phyloP scores from a whole-genome alignment of 2,797 vertebrate species.

The Oreochromis mossambicus region DNA sequence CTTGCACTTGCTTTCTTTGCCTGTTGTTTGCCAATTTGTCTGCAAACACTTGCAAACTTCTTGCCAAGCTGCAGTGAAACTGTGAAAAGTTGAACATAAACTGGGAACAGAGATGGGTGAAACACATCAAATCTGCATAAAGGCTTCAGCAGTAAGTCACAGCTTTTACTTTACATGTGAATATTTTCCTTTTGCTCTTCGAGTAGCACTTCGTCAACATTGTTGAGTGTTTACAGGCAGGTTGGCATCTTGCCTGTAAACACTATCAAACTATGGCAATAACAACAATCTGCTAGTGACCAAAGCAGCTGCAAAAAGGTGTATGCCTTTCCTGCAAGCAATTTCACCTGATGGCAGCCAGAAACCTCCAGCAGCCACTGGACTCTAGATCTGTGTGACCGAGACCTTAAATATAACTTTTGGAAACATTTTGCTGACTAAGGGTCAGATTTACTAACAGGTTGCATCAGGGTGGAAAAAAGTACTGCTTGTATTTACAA shows the following conservation, averaged over 20 bases:
- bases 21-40: not conserved
- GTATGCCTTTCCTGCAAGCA: not conserved
- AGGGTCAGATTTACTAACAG: not conserved
- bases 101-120: not conserved
- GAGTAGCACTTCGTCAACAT: not conserved
- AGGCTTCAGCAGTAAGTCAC: not conserved
- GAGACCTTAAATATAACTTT: not conserved
- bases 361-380: not conserved
- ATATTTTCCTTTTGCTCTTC: fast-evolving
- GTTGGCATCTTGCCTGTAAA: not conserved
- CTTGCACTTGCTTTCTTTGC: not conserved
- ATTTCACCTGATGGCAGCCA: not conserved
- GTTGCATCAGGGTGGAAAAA: not conserved
- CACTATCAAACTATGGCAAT: not conserved
- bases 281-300: not conserved
- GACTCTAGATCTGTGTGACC: not conserved
- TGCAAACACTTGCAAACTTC: not conserved
- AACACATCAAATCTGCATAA: not conserved
- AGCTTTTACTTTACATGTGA: not conserved
- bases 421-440: not conserved
- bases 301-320: not conserved
- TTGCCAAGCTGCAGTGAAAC: not conserved
- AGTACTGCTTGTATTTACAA: not conserved
- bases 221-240: not conserved
- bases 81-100: not conserved